Conservation (phyloP, 2,113 vertebrate species). For the Patagioenas fasciata region DNA sequence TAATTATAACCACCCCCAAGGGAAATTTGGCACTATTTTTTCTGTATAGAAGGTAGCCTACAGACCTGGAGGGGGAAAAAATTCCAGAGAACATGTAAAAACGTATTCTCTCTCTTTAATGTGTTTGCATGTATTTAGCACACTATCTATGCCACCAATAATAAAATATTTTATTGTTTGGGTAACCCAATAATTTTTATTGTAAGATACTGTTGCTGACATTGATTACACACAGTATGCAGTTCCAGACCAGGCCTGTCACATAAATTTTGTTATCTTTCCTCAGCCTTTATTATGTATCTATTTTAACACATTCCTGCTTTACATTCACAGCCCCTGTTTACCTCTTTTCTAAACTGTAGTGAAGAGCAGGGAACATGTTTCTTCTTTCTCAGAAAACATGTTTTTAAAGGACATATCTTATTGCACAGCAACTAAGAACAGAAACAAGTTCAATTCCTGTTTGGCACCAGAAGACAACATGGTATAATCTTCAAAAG, state of each 20-base stretch:
- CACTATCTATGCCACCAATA: neutral
- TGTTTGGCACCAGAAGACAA: neutral
- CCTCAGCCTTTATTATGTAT: neutral
- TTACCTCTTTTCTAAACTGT: neutral
- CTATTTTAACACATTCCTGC: neutral
- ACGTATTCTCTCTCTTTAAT: neutral
- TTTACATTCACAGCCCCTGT: neutral
- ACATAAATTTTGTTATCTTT: neutral
- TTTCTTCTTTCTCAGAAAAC: constrained; percentile 1
- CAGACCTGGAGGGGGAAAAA: neutral
- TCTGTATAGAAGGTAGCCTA: neutral
- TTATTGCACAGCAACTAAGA: neutral
- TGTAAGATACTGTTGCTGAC: neutral
- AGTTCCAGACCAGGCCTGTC: neutral
- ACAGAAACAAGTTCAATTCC: neutral
- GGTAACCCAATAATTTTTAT: neutral
- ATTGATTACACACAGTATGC: neutral
- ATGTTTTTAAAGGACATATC: neutral
- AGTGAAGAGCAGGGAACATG: neutral
- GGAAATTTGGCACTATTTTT: neutral
- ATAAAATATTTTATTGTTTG: neutral
- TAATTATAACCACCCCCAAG: neutral
- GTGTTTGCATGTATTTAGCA: neutral
- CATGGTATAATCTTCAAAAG: neutral
- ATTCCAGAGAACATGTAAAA: neutral